These are phyloP conservation scores for Hemithea aestivaria DNA, from an alignment of 2,888 invertebrate genomes.

Conservation along the genomic window DNA sequence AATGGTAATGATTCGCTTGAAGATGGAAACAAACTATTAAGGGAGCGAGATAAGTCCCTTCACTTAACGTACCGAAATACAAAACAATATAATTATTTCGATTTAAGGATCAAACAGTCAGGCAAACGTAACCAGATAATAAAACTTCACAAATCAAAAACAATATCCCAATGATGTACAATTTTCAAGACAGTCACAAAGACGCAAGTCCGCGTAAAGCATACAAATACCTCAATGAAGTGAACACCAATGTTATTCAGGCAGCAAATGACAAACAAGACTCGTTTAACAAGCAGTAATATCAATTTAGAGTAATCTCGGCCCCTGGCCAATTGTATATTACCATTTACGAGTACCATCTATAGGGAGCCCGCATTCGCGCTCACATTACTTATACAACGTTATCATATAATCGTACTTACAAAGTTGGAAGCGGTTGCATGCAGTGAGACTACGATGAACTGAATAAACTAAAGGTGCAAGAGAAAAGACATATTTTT, in stretches of 20 bases:
- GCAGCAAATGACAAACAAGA: slow-evolving; percentile 27
- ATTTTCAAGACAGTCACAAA: slow-evolving; percentile 3
- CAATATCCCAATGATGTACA: no score
- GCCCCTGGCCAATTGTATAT: slow-evolving; percentile 43
- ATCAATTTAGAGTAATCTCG: slow-evolving; percentile 49
- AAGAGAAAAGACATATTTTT: no score
- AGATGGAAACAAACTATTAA: no score
- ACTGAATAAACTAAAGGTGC: no score
- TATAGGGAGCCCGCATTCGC: slow-evolving; percentile 47
- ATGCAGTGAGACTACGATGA: background rate
- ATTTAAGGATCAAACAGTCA: no score
- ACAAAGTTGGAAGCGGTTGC: background rate
- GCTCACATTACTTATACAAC: slow-evolving; percentile 33
- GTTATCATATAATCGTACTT: slow-evolving; percentile 5
- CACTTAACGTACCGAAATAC: no score
- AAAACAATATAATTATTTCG: no score
- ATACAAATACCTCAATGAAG: slow-evolving; percentile 16
- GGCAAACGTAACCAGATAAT: no score
- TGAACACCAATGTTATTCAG: slow-evolving; percentile 21
- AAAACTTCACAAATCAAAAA: no score
- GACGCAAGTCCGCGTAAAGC: slow-evolving; percentile 1
- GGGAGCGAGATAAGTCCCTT: no score
- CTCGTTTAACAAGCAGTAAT: slow-evolving; percentile 34
- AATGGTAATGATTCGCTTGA: no score
- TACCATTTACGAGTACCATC: slow-evolving; percentile 42